Base-by-base conservation (phyloP, 2,113 vertebrate species). In the Ariopsis seemanni region DNA sequence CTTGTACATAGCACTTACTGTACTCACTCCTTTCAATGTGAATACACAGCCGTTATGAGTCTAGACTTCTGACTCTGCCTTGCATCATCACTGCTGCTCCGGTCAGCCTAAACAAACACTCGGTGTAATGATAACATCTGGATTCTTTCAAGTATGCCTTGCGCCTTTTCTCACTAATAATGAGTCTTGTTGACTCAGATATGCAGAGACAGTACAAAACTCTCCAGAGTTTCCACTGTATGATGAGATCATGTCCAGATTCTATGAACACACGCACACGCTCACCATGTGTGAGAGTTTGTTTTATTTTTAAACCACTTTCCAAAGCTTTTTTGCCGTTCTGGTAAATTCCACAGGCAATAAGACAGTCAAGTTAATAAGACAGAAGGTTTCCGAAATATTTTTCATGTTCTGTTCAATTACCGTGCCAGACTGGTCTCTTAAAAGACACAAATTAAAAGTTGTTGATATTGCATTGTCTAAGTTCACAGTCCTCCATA, bases 101-200 rank as follows among this genome's bases (percentile, higher is more conserved):
- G 62, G 17, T 69, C 82, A 88, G 75, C 74, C 84, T 82, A 87
- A 90, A 88, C 65, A 90, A 74, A 88, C 80, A 34, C 57, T 58
- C 42, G n/a, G 65, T 22, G 57, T 42, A 77, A 65, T 81, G 75
- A 88, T 79, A 78, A 72, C 69, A 62, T 48, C 85, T 71, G 86
- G 75, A 80, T 69, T 53, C 75, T 55, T 86, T 65, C 42, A 48
- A 86, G 72, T 52, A 25, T 8, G 15, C 27, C 62, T 80, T 52
- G 67, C 57, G 8, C 25, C 82, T 63, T n/a, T 78, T 34, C 22
- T 75, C 14, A 71, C 52, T 67, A 86, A 82, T 69, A 83, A 72
- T 17, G n/a, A 74, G 80, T 30, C 79, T 65, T 87, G 67, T 75
- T 87, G 86, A 87, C 52, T 82, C 86, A 87, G 67, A 82, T 71